Conservation (phyloP, 2,797 vertebrate species). For the Phrynocephalus vlangalii region DNA sequence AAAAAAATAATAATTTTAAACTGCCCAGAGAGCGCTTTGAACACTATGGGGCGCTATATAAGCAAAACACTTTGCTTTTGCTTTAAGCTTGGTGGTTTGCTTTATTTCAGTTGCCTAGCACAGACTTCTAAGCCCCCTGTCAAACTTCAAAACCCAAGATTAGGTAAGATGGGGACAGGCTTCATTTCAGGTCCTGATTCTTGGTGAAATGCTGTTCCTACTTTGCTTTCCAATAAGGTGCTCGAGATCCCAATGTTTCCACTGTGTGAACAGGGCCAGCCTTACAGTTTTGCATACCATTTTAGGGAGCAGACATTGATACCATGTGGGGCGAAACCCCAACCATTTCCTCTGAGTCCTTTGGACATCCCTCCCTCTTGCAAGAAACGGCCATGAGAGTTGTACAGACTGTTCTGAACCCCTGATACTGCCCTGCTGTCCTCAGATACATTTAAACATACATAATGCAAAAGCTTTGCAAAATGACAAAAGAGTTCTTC, state of each 20-base stretch:
- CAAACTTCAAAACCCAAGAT: too few relatives aligned
- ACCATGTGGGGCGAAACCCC: neutral
- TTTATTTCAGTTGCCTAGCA: too few relatives aligned
- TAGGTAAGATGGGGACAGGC: too few relatives aligned
- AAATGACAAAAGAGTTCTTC: neutral
- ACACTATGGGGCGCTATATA: too few relatives aligned
- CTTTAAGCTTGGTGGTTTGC: too few relatives aligned
- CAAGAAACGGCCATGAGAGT: neutral
- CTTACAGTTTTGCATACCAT: neutral
- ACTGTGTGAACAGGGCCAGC: neutral
- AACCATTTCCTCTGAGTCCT: neutral
- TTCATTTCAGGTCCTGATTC: neutral
- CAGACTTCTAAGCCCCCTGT: too few relatives aligned
- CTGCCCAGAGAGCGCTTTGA: too few relatives aligned
- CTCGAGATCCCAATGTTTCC: neutral
- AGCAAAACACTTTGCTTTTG: too few relatives aligned
- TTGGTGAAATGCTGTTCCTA: neutral
- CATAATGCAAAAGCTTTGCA: too few relatives aligned
- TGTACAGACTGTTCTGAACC: neutral
- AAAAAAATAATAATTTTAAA: too few relatives aligned
- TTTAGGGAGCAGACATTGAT: neutral
- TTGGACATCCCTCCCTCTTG: neutral
- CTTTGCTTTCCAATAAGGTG: neutral
- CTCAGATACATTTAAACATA: neutral
- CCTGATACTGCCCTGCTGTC: neutral